These are phyloP conservation scores for Sarcophaga variegata DNA, from an alignment of 2,888 invertebrate genomes.

Conservation along the genomic window DNA sequence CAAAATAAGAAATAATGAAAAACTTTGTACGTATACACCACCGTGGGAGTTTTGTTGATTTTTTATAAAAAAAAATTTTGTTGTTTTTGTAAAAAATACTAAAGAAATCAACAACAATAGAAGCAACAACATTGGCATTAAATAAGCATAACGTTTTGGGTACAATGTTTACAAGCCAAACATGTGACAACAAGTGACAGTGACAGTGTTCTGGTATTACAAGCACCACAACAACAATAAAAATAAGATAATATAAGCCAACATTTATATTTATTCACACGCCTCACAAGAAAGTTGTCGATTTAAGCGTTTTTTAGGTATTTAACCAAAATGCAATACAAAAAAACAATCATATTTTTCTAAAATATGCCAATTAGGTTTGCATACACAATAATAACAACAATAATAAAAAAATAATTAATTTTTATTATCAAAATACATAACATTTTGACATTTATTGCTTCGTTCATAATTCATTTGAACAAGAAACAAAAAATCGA, in stretches of 20 bases:
- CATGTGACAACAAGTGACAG: constrained; percentile 50
- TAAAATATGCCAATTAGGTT: constrained; percentile 22
- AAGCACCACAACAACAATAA: neutral
- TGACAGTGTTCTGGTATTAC: neutral
- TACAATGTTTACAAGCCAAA: constrained; percentile 33
- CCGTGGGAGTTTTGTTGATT: constrained; percentile 51
- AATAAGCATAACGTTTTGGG: neutral
- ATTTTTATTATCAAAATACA: neutral
- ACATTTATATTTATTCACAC: constrained; percentile 44
- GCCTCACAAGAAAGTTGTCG: constrained; percentile 36
- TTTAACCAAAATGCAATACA: neutral
- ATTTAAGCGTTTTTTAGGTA: constrained; percentile 13
- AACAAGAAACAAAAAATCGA: no score
- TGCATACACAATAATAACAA: neutral
- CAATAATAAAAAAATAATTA: neutral
- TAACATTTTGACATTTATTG: no score
- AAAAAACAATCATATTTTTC: neutral
- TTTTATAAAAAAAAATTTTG: constrained; percentile 3
- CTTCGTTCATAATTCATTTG: no score
- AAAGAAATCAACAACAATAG: neutral
- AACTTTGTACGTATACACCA: neutral
- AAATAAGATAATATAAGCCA: constrained; percentile 16
- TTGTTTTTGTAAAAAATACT: neutral
- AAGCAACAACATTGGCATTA: constrained; percentile 3
- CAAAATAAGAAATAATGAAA: constrained; percentile 22